These are phyloP conservation scores for Chymomyza fuscimana DNA, from an alignment of 2,888 invertebrate genomes.

Conservation along the genomic window DNA sequence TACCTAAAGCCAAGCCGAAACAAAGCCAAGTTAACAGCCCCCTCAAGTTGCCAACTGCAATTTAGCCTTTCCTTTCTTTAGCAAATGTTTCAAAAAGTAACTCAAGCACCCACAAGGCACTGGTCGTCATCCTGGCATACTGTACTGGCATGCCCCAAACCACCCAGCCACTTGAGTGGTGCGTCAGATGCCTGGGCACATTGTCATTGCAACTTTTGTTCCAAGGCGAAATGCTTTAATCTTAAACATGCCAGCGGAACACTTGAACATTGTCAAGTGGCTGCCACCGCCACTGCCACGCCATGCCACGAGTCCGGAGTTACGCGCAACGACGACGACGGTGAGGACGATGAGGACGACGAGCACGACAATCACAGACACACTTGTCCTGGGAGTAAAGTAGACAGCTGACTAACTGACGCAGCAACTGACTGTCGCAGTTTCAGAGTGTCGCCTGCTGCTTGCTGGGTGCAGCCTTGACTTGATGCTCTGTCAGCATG, in stretches of 20 bases:
- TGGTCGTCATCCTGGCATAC: neutral
- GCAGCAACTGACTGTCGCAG: constrained; percentile 2
- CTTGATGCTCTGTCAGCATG: constrained; percentile 19
- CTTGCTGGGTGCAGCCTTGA: constrained; percentile 30
- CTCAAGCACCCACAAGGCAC: constrained; percentile 3
- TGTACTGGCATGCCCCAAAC: constrained; percentile 1
- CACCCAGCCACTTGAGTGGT: neutral
- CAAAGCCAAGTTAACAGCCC: constrained; percentile 12
- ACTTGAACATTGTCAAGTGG: constrained; percentile 71
- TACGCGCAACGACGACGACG: neutral
- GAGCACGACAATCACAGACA: constrained; percentile 16
- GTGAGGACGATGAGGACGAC: neutral
- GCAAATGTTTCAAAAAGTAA: constrained; percentile 51
- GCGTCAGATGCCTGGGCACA: constrained; percentile 48
- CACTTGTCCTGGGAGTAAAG: constrained; percentile 56
- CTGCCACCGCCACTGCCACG: constrained; percentile 41
- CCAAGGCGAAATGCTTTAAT: constrained; percentile 69
- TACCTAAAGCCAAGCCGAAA: neutral
- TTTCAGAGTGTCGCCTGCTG: neutral
- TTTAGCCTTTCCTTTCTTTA: constrained; percentile 60
- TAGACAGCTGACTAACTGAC: constrained; percentile 59
- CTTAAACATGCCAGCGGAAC: constrained; percentile 74
- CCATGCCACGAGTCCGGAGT: neutral
- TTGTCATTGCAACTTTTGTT: constrained; percentile 71
- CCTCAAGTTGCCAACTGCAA: constrained; percentile 65